Evolutionary conservation across 2,113 vertebrate species (phyloP).

Genomic region (Ploceus nigricollis): DNA sequence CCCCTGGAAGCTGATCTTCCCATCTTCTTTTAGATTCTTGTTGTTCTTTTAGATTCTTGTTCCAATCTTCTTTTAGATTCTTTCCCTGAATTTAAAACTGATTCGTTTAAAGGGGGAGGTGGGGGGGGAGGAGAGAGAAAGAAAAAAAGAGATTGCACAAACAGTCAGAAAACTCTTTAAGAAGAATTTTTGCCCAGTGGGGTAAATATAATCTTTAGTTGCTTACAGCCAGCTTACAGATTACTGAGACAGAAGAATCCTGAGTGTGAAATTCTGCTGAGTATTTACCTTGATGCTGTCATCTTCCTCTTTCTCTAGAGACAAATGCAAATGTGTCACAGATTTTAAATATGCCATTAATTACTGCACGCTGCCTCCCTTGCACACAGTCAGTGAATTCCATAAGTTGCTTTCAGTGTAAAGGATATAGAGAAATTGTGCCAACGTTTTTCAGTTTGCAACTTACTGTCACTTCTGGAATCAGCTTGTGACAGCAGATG

Average conservation of each 20-base stretch:
- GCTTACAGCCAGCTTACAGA: neutral
- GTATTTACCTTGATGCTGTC: neutral
- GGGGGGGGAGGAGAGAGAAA: neutral
- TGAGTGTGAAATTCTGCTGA: neutral
- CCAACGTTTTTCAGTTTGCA: neutral
- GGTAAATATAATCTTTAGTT: neutral
- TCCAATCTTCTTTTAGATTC: neutral
- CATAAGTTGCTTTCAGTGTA: neutral
- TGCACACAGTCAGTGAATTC: neutral
- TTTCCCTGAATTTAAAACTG: neutral
- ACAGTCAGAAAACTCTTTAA: neutral
- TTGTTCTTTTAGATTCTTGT: neutral
- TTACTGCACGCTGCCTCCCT: conserved; percentile 6
- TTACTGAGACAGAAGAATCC: neutral
- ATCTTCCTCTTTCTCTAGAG: neutral
- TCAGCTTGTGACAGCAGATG: conserved; percentile 28
- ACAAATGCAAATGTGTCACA: neutral
- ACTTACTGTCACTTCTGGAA: conserved; percentile 24
- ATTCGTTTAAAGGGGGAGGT: neutral
- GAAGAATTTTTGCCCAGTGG: neutral
- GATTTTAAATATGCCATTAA: conserved; percentile 31
- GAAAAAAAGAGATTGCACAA: neutral
- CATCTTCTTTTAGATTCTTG: neutral
- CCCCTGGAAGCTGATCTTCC: neutral
- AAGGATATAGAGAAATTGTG: neutral